phyloP scores from a whole-genome alignment of 1,140 invertebrate species.

The Pseudomyrmex dendroicus region DNA sequence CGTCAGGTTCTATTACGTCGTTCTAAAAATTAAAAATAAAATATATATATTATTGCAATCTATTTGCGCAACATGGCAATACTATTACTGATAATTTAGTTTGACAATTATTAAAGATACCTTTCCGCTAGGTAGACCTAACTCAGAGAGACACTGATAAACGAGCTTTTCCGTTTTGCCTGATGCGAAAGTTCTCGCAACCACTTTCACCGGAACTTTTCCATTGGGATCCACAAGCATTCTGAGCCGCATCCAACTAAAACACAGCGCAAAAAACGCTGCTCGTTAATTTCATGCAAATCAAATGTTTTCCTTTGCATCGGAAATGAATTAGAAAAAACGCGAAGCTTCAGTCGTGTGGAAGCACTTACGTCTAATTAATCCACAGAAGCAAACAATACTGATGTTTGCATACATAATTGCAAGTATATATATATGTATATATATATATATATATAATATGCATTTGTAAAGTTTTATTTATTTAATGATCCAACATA shows the following conservation, averaged over 20 bases:
- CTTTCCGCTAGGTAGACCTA: conserved; percentile 97
- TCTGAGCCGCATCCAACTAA: conserved; percentile 98
- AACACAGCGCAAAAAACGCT: conserved; percentile 72
- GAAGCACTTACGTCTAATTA: conserved; percentile 57
- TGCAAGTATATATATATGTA: conserved; percentile 58
- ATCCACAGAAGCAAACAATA: conserved; percentile 27
- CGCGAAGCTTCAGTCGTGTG: background rate
- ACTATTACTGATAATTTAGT: background rate
- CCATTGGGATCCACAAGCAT: conserved; percentile 96
- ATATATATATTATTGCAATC: background rate
- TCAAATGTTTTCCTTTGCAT: conserved; percentile 4
- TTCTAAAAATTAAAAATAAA: conserved; percentile 85
- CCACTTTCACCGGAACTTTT: conserved; percentile 98
- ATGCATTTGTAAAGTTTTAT: conserved; percentile 35
- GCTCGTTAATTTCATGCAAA: no score
- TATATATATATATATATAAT: conserved; percentile 56
- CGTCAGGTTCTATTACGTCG: conserved; percentile 96
- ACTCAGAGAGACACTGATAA: conserved; percentile 97
- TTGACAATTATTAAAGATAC: conserved; percentile 81
- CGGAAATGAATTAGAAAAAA: conserved; percentile 4
- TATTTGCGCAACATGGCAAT: background rate
- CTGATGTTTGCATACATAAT: conserved; percentile 40
- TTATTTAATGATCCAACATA: no score
- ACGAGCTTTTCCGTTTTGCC: conserved; percentile 99
- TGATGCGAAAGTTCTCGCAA: conserved; percentile 98